Evolutionary conservation across 2,797 vertebrate genomes (phyloP).

Genomic region (Coregonus ussuriensis): DNA sequence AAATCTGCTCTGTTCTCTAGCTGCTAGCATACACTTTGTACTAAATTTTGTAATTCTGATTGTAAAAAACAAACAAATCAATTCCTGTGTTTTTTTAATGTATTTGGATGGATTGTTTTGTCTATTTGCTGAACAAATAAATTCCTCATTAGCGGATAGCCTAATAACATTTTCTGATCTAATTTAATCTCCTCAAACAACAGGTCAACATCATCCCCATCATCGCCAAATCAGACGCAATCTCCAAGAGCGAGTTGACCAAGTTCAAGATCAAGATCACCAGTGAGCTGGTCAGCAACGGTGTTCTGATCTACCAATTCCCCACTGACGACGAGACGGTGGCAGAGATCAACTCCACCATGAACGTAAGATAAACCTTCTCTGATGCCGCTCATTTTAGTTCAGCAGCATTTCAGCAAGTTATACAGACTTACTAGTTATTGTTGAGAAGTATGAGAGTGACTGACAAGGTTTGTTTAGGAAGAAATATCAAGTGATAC

Average conservation of each 20-base stretch:
- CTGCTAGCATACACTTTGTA: too few relatives aligned
- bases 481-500: too few relatives aligned
- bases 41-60: too few relatives aligned
- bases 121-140: too few relatives aligned
- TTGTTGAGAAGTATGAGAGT: neutral
- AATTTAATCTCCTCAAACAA: constrained; percentile 2
- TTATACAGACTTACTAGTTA: neutral
- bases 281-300: constrained; percentile 96
- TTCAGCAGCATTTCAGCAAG: neutral
- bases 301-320: constrained; percentile 98
- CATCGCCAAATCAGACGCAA: constrained; percentile 95
- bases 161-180: constrained; percentile 3
- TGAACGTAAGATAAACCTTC: constrained; percentile 87
- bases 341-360: constrained; percentile 97
- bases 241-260: constrained; percentile 96
- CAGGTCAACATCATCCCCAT: constrained; percentile 99
- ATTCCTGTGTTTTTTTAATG: too few relatives aligned
- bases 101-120: too few relatives aligned
- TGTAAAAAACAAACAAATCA: too few relatives aligned
- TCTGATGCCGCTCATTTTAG: neutral
- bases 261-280: constrained; percentile 99
- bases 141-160: neutral
- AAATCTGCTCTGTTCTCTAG: neutral
- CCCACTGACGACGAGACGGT: constrained; percentile 96
- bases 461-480: too few relatives aligned